A percentile compares a stretch with the other conserved stretches of the same genome.
phyloP scores from a whole-genome alignment of 2,113 vertebrate genomes.

The Formicarius rufipectus region DNA sequence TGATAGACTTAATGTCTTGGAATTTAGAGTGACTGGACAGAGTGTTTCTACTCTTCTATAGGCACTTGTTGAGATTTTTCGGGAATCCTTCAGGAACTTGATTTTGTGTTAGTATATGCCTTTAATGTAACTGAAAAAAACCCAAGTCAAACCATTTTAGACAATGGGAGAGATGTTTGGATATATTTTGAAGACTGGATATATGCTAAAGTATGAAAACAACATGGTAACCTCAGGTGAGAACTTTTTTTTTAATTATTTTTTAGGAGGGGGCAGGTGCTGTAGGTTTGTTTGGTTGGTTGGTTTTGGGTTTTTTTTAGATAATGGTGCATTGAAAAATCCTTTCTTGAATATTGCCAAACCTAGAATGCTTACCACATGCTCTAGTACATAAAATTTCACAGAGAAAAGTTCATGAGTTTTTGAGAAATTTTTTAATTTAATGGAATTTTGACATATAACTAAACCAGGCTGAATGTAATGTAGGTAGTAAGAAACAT shows the following conservation, averaged over 20 bases:
- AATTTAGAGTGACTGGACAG: background rate
- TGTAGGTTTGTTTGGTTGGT: background rate
- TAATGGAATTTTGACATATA: background rate
- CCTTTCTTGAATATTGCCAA: background rate
- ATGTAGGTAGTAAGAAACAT: background rate
- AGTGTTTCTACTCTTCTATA: background rate
- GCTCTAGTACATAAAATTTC: background rate
- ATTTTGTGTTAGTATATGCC: background rate
- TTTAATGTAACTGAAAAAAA: background rate
- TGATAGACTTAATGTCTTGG: background rate
- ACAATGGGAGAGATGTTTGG: background rate
- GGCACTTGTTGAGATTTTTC: background rate
- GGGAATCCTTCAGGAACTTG: background rate
- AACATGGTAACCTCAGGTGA: background rate
- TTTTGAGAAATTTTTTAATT: background rate
- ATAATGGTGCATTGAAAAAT: background rate
- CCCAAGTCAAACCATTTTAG: background rate
- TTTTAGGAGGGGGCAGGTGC: fast-evolving
- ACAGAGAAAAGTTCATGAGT: background rate
- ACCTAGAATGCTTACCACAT: background rate
- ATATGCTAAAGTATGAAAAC: background rate
- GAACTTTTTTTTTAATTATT: background rate
- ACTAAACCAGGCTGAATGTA: background rate
- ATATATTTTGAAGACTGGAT: background rate
- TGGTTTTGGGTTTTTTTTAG: background rate